Evolutionary conservation across 2,888 invertebrate genomes (phyloP).

Genomic region (Sesamia inferens): DNA sequence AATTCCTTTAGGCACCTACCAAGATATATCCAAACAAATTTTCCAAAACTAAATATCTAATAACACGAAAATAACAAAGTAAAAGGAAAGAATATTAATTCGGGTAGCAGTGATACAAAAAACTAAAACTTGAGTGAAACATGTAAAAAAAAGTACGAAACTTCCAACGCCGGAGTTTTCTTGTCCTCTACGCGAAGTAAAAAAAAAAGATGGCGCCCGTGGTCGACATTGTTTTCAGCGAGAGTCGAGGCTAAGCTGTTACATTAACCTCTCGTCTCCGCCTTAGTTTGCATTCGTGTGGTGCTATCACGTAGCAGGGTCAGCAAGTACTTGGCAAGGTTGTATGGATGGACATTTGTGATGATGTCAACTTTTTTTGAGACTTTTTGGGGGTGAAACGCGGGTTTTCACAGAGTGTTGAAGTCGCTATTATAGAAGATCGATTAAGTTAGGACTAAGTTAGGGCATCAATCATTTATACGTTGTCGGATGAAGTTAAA

Average conservation of each 20-base stretch:
- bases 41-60: slow-evolving; percentile 15
- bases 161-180: slow-evolving; percentile 69
- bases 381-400: background rate
- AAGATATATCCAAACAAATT: background rate
- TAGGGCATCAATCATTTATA: background rate
- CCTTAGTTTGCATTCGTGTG: slow-evolving; percentile 82
- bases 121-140: slow-evolving; percentile 59
- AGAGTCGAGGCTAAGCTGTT: slow-evolving; percentile 79
- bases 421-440: background rate
- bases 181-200: slow-evolving; percentile 63
- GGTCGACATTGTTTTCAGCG: slow-evolving; percentile 79
- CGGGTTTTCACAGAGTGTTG: background rate
- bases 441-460: background rate
- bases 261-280: slow-evolving; percentile 84
- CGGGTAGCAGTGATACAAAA: slow-evolving; percentile 43
- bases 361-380: background rate
- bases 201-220: slow-evolving; percentile 76
- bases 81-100: slow-evolving; percentile 55
- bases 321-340: slow-evolving; percentile 65
- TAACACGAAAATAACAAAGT: slow-evolving; percentile 29
- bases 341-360: slow-evolving; percentile 4
- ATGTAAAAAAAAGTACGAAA: slow-evolving; percentile 67
- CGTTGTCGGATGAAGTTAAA: no score
- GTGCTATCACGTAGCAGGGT: slow-evolving; percentile 69
- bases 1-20: background rate